A percentile compares a stretch with the other conserved stretches of the same genome.
Evolutionary conservation across 2,888 invertebrate genomes (phyloP).

Genomic region (Melanostoma scalare): DNA sequence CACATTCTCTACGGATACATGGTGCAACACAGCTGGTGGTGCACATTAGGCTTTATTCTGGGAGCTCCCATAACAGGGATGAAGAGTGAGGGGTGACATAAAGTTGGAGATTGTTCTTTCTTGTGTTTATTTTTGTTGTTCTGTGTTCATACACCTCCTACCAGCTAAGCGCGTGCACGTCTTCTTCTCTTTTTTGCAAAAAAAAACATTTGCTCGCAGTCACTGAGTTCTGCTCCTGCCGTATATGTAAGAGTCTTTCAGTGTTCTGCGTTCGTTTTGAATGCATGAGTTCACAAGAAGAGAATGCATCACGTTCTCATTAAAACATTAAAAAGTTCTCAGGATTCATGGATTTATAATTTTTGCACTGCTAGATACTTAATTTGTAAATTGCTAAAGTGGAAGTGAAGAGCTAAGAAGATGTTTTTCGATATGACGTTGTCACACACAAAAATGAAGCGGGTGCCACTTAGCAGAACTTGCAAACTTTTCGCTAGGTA

Average conservation of each 20-base stretch:
- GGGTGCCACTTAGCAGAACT: conserved; percentile 24
- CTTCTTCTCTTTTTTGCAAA: conserved; percentile 5
- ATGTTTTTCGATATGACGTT: conserved; percentile 43
- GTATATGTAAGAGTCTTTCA: conserved; percentile 17
- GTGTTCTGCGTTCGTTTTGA: conserved; percentile 48
- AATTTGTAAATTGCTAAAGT: conserved; percentile 65
- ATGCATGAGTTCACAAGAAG: conserved; percentile 54
- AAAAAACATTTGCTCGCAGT: not conserved
- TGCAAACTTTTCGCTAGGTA: conserved; percentile 10
- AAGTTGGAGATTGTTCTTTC: conserved; percentile 18
- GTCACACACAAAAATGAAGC: conserved; percentile 53
- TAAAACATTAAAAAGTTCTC: conserved; percentile 72
- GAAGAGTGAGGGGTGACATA: conserved; percentile 36
- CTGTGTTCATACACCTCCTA: not conserved
- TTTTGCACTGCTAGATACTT: conserved; percentile 69
- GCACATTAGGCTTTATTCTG: conserved; percentile 44
- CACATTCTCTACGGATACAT: conserved; percentile 58
- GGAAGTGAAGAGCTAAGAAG: conserved; percentile 11
- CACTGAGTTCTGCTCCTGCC: conserved; percentile 8
- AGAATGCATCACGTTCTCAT: conserved; percentile 71
- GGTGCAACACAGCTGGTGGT: conserved; percentile 48
- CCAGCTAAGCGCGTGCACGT: conserved; percentile 2
- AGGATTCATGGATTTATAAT: conserved; percentile 72
- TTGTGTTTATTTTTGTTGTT: not conserved
- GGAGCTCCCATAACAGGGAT: conserved; percentile 18